A percentile compares a stretch with the other conserved stretches of the same genome.
These are phyloP conservation scores for Sardinella longiceps DNA, from an alignment of 2,797 vertebrate genomes.

Conservation along the genomic window DNA sequence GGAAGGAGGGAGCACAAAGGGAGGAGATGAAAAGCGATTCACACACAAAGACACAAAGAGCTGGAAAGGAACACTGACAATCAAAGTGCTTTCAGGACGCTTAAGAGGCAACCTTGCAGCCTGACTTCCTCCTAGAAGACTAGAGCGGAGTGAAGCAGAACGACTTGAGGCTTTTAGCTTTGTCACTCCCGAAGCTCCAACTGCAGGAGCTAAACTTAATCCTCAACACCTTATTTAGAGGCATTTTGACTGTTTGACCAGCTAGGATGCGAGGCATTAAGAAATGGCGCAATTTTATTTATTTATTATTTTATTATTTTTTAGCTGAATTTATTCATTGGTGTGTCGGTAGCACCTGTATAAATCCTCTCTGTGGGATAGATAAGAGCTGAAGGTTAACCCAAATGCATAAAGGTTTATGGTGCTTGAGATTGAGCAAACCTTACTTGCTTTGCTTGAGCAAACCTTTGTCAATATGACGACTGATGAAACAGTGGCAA, in stretches of 20 bases:
- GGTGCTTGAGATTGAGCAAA: not conserved
- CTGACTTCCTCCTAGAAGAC: not conserved
- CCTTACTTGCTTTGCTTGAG: not conserved
- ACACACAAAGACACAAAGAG: not conserved
- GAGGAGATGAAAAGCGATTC: not conserved
- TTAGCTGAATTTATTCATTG: not conserved
- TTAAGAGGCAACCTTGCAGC: not conserved
- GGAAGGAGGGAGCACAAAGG: not conserved
- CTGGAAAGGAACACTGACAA: not conserved
- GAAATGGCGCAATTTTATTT: not conserved
- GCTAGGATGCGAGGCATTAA: not conserved
- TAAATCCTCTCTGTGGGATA: not conserved
- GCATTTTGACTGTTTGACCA: constrained; percentile 3
- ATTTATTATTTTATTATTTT: not conserved
- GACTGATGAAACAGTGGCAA: not conserved
- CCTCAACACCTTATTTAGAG: not conserved
- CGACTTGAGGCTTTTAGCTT: not conserved
- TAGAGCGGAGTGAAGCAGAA: not conserved
- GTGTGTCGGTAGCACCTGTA: not conserved
- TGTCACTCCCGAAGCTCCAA: not conserved
- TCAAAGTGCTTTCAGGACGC: not conserved
- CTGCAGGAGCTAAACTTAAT: not conserved
- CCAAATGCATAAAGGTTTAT: not conserved
- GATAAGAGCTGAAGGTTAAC: not conserved
- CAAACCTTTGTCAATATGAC: not conserved